phyloP scores from a whole-genome alignment of 2,113 vertebrate genomes.

The Cebus imitator region DNA sequence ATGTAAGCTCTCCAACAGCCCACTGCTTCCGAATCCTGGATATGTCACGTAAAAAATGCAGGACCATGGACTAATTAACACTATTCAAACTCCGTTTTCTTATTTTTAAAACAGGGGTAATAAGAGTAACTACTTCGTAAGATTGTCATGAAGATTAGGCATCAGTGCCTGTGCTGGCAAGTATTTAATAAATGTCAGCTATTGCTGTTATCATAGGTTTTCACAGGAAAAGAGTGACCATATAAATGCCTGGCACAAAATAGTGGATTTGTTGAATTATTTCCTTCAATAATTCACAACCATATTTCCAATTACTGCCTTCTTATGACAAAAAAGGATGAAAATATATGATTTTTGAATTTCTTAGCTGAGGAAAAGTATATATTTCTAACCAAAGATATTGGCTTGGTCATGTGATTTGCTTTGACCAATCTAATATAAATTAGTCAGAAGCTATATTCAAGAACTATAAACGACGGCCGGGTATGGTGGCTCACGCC shows the following conservation, averaged over 20 bases:
- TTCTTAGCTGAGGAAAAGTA: background rate
- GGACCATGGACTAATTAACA: background rate
- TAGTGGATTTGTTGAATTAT: background rate
- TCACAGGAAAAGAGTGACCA: background rate
- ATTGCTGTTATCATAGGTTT: background rate
- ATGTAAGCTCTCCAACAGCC: background rate
- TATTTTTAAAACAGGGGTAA: background rate
- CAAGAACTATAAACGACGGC: background rate
- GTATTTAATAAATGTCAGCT: background rate
- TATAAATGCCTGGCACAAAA: background rate
- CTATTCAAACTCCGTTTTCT: conserved; percentile 24
- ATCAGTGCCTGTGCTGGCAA: background rate
- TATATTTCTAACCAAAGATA: background rate
- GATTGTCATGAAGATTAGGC: background rate
- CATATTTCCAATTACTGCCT: conserved; percentile 22
- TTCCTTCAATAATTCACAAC: background rate
- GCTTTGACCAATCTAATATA: background rate
- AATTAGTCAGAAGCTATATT: background rate
- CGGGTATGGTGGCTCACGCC: too few species aligned
- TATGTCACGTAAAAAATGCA: background rate
- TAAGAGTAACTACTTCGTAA: background rate
- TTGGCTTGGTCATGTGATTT: background rate
- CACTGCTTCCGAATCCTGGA: background rate
- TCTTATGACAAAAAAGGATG: background rate
- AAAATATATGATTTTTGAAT: background rate